Evolutionary conservation across 2,113 vertebrate species (phyloP).

Genomic region (Mustela lutreola): DNA sequence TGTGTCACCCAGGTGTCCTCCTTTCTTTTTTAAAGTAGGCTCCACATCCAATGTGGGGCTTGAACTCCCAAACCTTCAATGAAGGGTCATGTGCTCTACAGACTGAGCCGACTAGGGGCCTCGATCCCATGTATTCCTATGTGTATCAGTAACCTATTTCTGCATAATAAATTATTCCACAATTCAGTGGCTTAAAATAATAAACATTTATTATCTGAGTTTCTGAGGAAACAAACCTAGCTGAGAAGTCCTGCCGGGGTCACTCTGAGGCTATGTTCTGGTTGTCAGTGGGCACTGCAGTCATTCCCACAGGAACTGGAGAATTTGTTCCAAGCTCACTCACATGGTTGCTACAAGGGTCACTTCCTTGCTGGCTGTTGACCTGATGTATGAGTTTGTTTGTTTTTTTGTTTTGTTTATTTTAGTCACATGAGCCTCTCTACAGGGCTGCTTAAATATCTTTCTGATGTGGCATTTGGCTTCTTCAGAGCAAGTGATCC

Average conservation of each 20-base stretch:
- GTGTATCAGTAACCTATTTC: neutral
- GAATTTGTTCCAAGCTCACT: neutral
- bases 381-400: neutral
- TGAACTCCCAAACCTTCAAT: neutral
- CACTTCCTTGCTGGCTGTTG: neutral
- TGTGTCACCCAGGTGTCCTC: too few species aligned
- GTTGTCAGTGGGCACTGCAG: too few species aligned
- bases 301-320: neutral
- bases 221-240: neutral
- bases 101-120: neutral
- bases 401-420: neutral
- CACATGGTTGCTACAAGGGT: neutral
- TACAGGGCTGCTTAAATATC: neutral
- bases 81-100: neutral
- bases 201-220: neutral
- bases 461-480: neutral
- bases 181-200: neutral
- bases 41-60: neutral
- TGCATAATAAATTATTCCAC: neutral
- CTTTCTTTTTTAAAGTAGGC: neutral
- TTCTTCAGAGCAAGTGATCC: neutral
- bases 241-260: neutral
- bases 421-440: neutral
- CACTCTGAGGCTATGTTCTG: neutral
- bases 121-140: neutral